Conservation (phyloP, 2,888 invertebrate genomes). For the Syrista parreyssii region DNA sequence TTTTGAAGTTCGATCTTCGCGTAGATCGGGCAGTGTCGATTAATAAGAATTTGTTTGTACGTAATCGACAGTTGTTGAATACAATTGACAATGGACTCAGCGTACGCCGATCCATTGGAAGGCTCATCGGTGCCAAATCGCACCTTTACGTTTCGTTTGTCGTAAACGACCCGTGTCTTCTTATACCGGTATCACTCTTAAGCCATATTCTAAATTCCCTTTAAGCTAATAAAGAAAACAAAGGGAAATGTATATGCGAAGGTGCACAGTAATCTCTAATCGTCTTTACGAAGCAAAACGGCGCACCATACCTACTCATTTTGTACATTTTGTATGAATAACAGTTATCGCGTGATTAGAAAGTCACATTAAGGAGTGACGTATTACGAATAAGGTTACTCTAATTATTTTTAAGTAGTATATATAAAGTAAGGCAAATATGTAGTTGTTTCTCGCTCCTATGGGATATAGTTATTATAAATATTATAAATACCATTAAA, state of each 20-base stretch:
- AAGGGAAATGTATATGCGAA: neutral
- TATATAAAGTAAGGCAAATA: neutral
- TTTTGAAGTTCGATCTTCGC: neutral
- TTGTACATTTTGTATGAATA: conserved; percentile 6
- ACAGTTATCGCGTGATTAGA: neutral
- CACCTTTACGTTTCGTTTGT: neutral
- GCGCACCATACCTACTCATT: neutral
- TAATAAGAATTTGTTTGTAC: neutral
- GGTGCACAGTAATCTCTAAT: neutral
- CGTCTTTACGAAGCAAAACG: neutral
- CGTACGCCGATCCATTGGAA: neutral
- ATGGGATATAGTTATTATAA: conserved; percentile 3
- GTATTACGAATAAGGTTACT: neutral
- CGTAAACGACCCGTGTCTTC: neutral
- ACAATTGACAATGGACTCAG: neutral
- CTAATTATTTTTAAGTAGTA: neutral
- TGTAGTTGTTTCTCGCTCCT: conserved; percentile 5
- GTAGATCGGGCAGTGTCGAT: neutral
- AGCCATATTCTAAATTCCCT: neutral
- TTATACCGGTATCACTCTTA: neutral
- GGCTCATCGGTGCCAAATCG: neutral
- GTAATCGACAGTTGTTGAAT: neutral
- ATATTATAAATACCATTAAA: conserved; percentile 4
- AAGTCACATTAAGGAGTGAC: neutral
- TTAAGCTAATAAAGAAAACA: neutral